phyloP scores from a whole-genome alignment of 2,888 invertebrate species.

The Eristalis pertinax region DNA sequence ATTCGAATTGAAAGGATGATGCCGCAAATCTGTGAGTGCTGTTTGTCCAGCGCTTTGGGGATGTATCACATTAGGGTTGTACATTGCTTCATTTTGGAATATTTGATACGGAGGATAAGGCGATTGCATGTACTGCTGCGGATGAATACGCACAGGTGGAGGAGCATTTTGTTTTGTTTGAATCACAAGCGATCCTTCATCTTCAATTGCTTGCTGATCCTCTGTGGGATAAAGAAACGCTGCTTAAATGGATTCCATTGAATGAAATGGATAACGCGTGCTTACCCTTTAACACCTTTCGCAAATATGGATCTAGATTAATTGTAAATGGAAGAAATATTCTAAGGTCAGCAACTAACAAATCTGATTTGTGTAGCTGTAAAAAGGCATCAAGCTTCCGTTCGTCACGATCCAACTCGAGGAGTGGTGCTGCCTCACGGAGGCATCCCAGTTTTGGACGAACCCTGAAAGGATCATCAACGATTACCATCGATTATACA shows the following conservation, averaged over 20 bases:
- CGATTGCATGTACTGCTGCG: conserved; percentile 77
- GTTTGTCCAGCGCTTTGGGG: conserved; percentile 4
- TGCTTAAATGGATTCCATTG: conserved; percentile 2
- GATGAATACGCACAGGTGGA: conserved; percentile 76
- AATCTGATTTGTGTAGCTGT: conserved; percentile 91
- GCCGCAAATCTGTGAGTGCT: conserved; percentile 75
- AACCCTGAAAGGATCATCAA: conserved; percentile 83
- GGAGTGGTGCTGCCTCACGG: conserved; percentile 92
- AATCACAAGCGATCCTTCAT: conserved; percentile 81
- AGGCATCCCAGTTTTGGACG: conserved; percentile 90
- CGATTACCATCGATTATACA: conserved; percentile 5
- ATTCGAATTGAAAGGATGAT: conserved; percentile 76
- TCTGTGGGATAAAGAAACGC: conserved; percentile 81
- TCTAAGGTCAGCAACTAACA: conserved; percentile 93
- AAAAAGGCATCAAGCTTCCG: conserved; percentile 97
- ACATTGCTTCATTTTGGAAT: conserved; percentile 75
- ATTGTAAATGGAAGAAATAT: conserved; percentile 99
- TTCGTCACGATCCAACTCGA: conserved; percentile 97
- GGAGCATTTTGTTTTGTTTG: conserved; percentile 79
- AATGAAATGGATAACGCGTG: background rate
- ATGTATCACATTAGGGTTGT: conserved; percentile 72
- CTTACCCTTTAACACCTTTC: conserved; percentile 96
- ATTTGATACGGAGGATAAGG: conserved; percentile 77
- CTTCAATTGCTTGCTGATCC: conserved; percentile 87
- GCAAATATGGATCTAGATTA: conserved; percentile 98